Percentiles rank a stretch among this genome's conserved stretches.
Evolutionary conservation across 2,113 vertebrate species (phyloP).

Genomic region (Corydoras sp.): DNA sequence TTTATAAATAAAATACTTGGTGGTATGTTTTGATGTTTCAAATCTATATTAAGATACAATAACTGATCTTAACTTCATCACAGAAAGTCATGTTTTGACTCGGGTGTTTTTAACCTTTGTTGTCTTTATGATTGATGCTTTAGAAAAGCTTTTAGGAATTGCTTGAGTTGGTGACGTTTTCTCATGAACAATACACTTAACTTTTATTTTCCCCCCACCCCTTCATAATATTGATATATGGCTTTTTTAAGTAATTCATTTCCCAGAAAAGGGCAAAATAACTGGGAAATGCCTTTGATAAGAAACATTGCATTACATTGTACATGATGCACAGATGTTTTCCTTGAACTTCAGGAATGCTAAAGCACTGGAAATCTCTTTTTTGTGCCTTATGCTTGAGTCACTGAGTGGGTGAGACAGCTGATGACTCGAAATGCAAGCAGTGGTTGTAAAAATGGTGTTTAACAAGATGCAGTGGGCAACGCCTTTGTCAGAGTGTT

Average conservation of each 20-base stretch:
- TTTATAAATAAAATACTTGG: no score
- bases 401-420: conserved; percentile 24
- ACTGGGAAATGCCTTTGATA: background rate
- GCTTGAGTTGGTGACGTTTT: no score
- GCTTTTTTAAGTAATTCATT: background rate
- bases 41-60: no score
- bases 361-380: conserved; percentile 21
- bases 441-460: conserved; percentile 30
- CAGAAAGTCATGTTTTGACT: no score
- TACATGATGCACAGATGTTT: conserved; percentile 6
- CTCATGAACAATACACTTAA: no score
- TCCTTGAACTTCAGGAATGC: conserved; percentile 25
- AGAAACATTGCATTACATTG: background rate
- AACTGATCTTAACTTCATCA: no score
- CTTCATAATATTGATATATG: background rate
- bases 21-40: no score
- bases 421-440: conserved; percentile 22
- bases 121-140: no score
- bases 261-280: background rate
- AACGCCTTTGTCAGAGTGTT: conserved; percentile 32
- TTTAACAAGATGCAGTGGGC: conserved; percentile 29
- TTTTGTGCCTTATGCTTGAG: conserved; percentile 15
- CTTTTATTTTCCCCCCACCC: no score
- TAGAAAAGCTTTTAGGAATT: no score
- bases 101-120: no score